Evolutionary conservation across 2,113 vertebrate species (phyloP).

Genomic region (Coracopsis vasa): DNA sequence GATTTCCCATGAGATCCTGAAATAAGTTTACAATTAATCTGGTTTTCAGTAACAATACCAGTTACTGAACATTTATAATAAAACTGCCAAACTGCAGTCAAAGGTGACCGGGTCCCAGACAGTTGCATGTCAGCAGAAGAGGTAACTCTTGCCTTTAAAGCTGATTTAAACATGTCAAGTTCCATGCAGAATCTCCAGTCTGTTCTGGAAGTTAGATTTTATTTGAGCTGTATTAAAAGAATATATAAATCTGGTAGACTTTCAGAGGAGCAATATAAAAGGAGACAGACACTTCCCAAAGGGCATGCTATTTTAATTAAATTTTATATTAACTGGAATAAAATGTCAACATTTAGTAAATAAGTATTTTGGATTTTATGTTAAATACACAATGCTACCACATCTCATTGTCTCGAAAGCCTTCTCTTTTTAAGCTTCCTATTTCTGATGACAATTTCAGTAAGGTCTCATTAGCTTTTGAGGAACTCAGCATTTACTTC

Average conservation of each 20-base stretch:
- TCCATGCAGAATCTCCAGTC: background rate
- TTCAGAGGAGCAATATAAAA: background rate
- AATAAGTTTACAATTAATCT: background rate
- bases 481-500: background rate
- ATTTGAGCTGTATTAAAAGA: background rate
- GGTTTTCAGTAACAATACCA: background rate
- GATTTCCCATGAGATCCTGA: background rate
- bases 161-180: background rate
- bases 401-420: background rate
- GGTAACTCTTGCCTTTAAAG: background rate
- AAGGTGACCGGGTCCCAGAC: background rate
- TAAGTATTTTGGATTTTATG: background rate
- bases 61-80: background rate
- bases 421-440: background rate
- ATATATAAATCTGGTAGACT: background rate
- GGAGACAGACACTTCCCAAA: background rate
- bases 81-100: background rate
- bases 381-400: background rate
- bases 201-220: background rate
- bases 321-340: background rate
- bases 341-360: background rate
- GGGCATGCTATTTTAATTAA: background rate
- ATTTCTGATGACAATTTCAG: background rate
- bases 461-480: background rate
- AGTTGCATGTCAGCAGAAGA: background rate